These are phyloP conservation scores for Heliothis subflexa DNA, from an alignment of 1,140 invertebrate species.

Conservation along the genomic window DNA sequence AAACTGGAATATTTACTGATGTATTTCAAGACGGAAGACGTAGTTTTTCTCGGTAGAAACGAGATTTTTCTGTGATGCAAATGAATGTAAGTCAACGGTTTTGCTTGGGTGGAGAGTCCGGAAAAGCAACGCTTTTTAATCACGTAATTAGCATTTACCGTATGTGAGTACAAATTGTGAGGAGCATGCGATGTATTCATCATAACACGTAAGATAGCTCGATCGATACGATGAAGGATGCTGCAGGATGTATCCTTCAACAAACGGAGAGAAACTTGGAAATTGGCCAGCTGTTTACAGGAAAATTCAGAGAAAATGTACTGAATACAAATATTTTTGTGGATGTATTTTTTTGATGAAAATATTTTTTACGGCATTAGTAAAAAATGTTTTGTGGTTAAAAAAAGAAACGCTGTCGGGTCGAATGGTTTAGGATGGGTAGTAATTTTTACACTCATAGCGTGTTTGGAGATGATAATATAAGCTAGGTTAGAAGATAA, in stretches of 20 bases:
- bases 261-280: neutral
- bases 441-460: no score
- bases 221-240: constrained; percentile 27
- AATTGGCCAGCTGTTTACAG: constrained; percentile 16
- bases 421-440: no score
- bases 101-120: constrained; percentile 2
- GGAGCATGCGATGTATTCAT: neutral
- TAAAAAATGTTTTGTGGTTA: no score
- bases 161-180: neutral
- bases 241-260: constrained; percentile 11
- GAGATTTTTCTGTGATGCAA: neutral
- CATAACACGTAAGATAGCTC: constrained; percentile 1
- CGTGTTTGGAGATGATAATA: no score
- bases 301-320: constrained; percentile 5
- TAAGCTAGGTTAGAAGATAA: no score
- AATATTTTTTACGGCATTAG: neutral
- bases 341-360: neutral
- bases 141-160: neutral
- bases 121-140: constrained; percentile 4
- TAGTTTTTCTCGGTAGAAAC: neutral
- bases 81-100: neutral
- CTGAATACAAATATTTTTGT: neutral
- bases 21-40: neutral
- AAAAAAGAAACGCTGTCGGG: no score
- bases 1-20: neutral